Percentiles rank a stretch among this genome's conserved stretches.
phyloP scores from a whole-genome alignment of 2,797 vertebrate species.

The Paguma larvata region DNA sequence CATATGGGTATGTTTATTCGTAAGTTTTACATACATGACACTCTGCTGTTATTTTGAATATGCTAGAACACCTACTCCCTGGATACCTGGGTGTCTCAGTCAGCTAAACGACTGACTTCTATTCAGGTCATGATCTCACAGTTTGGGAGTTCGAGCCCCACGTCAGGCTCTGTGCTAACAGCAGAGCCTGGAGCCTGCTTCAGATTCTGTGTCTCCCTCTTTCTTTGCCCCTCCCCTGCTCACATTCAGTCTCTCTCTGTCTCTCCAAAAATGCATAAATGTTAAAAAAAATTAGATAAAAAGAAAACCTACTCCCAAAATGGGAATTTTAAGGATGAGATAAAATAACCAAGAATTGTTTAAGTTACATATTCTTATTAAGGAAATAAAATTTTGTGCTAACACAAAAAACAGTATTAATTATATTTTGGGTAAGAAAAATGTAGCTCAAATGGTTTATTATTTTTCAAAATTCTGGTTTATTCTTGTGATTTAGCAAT shows the following conservation, averaged over 20 bases:
- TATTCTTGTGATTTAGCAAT: not conserved
- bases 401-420: not conserved
- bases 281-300: no score
- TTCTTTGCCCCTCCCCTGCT: no score
- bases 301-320: not conserved
- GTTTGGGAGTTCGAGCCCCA: no score
- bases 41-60: not conserved
- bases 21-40: not conserved
- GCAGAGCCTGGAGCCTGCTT: no score
- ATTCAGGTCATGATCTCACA: no score
- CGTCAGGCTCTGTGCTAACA: no score
- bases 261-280: no score
- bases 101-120: no score
- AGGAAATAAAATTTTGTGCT: slow-evolving; percentile 8
- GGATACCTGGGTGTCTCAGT: no score
- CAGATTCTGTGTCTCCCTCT: no score
- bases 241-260: no score
- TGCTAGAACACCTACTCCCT: not conserved
- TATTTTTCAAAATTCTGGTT: not conserved
- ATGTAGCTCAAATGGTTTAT: not conserved
- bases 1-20: not conserved
- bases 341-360: not conserved
- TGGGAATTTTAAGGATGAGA: not conserved
- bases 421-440: not conserved
- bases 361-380: not conserved